Evolutionary conservation across 2,888 invertebrate species (phyloP).

Genomic region (Tenthredo distinguenda): DNA sequence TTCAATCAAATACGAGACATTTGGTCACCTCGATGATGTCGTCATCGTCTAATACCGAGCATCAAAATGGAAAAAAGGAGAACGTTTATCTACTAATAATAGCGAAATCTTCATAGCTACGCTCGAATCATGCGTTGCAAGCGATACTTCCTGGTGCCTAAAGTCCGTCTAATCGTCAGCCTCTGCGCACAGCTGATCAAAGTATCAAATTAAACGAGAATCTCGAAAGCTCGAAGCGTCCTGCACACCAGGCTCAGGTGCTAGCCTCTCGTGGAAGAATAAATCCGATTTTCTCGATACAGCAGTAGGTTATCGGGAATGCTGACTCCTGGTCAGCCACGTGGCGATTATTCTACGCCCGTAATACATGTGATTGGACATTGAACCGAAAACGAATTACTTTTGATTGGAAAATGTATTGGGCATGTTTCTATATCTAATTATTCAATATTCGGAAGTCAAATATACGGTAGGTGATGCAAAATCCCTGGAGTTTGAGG

Average conservation of each 20-base stretch:
- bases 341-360: background rate
- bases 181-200: slow-evolving; percentile 15
- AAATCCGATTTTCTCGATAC: background rate
- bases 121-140: background rate
- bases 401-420: background rate
- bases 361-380: background rate
- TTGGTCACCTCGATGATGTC: background rate
- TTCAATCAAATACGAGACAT: background rate
- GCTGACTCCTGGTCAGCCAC: background rate
- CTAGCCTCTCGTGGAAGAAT: background rate
- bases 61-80: background rate
- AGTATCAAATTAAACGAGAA: background rate
- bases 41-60: background rate
- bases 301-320: background rate
- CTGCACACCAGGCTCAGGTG: background rate
- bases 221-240: background rate
- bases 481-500: background rate
- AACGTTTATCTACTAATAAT: background rate
- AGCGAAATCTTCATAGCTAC: background rate
- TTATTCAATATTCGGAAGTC: background rate
- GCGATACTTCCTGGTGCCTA: slow-evolving; percentile 3
- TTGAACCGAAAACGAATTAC: background rate
- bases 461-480: background rate
- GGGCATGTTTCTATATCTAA: background rate
- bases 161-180: background rate